These are phyloP conservation scores for Dermolepida albohirtum DNA, from an alignment of 2,888 invertebrate genomes.

Conservation along the genomic window DNA sequence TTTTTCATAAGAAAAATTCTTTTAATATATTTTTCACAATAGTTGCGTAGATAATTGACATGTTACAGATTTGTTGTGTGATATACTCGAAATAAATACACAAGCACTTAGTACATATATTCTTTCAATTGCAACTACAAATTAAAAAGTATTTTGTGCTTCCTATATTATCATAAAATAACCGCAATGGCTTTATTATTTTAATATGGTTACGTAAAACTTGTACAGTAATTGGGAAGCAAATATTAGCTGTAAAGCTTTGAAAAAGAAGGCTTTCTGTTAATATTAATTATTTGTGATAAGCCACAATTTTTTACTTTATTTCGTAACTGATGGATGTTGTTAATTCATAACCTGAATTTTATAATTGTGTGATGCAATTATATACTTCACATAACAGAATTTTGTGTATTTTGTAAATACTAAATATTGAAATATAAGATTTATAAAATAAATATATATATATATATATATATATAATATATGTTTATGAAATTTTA, in stretches of 20 bases:
- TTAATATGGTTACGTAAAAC: conserved; percentile 11
- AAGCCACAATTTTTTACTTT: conserved; percentile 2
- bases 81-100: too few species aligned
- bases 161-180: conserved; percentile 8
- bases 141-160: conserved; percentile 9
- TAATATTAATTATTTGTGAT: conserved; percentile 15
- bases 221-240: neutral
- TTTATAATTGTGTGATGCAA: conserved; percentile 47
- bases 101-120: too few species aligned
- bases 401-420: conserved; percentile 62
- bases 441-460: conserved; percentile 61
- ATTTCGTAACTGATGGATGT: conserved; percentile 33
- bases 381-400: conserved; percentile 50
- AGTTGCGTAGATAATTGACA: too few species aligned
- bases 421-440: conserved; percentile 60
- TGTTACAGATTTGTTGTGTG: too few species aligned
- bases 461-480: too few species aligned
- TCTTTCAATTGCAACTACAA: too few species aligned
- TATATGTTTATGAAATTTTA: conserved; percentile 28
- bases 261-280: conserved; percentile 6
- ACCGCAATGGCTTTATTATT: conserved; percentile 7
- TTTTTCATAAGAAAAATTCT: too few species aligned
- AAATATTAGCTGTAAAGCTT: neutral
- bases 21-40: too few species aligned
- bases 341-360: conserved; percentile 44